Evolutionary conservation across 2,888 invertebrate genomes (phyloP), one percentile per base, ranked within the genome.

Genomic region (Hemithea aestivaria): DNA sequence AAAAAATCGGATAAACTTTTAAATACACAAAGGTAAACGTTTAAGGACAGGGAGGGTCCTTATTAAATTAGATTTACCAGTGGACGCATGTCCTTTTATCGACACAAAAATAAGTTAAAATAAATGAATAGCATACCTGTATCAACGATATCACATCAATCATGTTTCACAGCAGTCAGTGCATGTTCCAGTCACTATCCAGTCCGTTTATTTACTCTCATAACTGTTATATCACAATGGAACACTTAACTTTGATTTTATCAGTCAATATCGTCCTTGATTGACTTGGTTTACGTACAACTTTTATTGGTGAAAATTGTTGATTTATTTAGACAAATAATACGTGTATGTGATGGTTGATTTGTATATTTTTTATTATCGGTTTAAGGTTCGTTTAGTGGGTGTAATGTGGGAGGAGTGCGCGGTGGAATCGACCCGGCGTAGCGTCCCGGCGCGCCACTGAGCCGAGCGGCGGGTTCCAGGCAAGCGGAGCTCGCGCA

Each of bases 371-470:
- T n/a, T n/a, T n/a, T n/a, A n/a, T n/a, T n/a, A n/a, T n/a, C n/a
- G 40, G 30, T 40, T 31, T 35, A 40, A n/a, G n/a, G n/a, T 40
- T 40, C 26, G 29, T 26, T 40, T 31, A 23, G 36, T 36, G 35
- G 27, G 27, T 27, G 21, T 10, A 26, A 28, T 32, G 35, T 28
- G 35, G 27, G 21, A 22, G 10, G 36, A 8, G 21, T 46, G 76
- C 73, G 65, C 73, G 72, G 73, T 73, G 72, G 78, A 78, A 83
- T 83, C 85, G 85, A 84, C 83, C 85, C 36, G 36, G 16, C 16
- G 73, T 16, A 73, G 79, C 77, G 70, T 76, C 73, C 76, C 79
- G 79, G 73, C 80, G 83, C 81, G 76, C 76, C 82, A 87, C 85
- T 87, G 83, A 84, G 73, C 73, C 73, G 22, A 23, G 33, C 33